Evolutionary conservation across 2,797 vertebrate species (phyloP).

Genomic region (Tapera naevia): DNA sequence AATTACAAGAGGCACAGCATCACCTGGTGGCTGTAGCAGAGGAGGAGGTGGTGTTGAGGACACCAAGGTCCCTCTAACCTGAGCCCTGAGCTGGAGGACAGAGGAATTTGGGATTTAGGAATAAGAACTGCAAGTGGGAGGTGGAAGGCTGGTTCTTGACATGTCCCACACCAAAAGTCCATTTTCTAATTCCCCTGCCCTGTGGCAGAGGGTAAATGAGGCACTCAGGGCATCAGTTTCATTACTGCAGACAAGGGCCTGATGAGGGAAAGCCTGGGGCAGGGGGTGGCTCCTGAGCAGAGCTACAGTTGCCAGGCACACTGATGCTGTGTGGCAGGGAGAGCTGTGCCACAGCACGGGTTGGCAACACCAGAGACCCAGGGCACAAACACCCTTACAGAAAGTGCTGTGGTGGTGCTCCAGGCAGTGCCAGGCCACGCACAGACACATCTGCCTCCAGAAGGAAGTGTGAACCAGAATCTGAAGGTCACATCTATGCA

Average conservation of each 20-base stretch:
- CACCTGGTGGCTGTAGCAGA: conserved; percentile 31
- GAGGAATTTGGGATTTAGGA: background rate
- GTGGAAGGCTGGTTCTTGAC: background rate
- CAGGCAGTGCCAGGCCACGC: background rate
- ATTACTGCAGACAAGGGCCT: background rate
- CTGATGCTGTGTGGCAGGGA: background rate
- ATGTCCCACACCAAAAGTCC: background rate
- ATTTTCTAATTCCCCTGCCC: background rate
- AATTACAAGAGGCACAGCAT: conserved; percentile 17
- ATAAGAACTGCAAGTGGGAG: background rate
- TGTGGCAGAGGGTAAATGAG: background rate
- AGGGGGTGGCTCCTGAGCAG: background rate
- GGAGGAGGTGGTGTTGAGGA: background rate
- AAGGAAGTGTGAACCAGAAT: background rate
- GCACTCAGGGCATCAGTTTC: background rate
- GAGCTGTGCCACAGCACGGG: background rate
- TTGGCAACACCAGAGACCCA: background rate
- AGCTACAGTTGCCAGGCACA: background rate
- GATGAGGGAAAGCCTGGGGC: background rate
- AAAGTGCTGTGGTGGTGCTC: background rate
- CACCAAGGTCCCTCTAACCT: background rate
- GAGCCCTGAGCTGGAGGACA: background rate
- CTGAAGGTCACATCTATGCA: background rate
- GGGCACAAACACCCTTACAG: background rate
- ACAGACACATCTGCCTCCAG: background rate